phyloP scores from a whole-genome alignment of 2,113 vertebrate genomes.

The Calypte anna region DNA sequence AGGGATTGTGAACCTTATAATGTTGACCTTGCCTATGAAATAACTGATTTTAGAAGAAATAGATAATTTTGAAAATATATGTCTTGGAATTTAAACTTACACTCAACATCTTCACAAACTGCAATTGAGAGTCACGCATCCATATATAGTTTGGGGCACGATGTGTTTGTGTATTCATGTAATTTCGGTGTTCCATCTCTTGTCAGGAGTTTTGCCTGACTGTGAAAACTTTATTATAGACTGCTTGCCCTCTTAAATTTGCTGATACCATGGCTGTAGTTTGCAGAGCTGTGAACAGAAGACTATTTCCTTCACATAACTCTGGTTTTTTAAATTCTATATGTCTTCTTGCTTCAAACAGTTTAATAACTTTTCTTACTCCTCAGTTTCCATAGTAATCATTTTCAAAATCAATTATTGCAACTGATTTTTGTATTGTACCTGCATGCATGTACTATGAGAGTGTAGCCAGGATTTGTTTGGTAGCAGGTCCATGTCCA shows the following conservation, averaged over 20 bases:
- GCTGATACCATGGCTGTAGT: background rate
- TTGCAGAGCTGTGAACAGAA: background rate
- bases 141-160: background rate
- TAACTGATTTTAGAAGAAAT: background rate
- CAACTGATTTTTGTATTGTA: background rate
- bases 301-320: background rate
- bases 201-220: background rate
- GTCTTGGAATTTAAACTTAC: background rate
- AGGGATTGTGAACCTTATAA: background rate
- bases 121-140: background rate
- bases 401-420: background rate
- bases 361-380: background rate
- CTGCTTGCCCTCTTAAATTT: background rate
- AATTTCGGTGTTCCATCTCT: background rate
- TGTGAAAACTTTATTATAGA: background rate
- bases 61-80: background rate
- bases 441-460: background rate
- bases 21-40: background rate
- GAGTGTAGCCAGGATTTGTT: background rate
- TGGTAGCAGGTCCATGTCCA: background rate
- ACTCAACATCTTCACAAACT: background rate
- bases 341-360: background rate
- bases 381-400: background rate
- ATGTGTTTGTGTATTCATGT: rapidly evolving
- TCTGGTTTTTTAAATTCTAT: background rate